Base-by-base conservation (phyloP, 1,140 invertebrate genomes). In the Pristionchus pacificus region DNA sequence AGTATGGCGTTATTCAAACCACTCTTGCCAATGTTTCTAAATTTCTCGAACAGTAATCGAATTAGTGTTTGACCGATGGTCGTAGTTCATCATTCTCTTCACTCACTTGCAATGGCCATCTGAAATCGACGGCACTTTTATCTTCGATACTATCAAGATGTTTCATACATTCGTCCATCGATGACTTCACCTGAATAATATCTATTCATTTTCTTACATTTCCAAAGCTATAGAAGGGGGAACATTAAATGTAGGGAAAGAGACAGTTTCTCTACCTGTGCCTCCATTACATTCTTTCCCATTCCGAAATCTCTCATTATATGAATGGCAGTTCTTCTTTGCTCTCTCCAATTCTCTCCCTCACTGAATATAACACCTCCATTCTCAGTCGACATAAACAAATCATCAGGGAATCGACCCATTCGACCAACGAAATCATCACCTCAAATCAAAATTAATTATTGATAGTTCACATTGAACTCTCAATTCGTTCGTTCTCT, bases 271-370 rank as follows among this genome's bases (percentile, higher is more conserved):
- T 24, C n/a, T 32, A 72, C 65, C 64, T 72, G 64, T 28, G 65
- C 63, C 60, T 72, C 70, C 70, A 72, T 72, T 15, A 72, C 24
- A 62, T 72, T 72, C 60, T 66, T 72, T 6, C 70, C 70, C 55
- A 49, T 49, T 49, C 38, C 38, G 38, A 49, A 49, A 49, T 49
- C 38, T 6, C 70, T 65, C 15, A 72, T n/a, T 49, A 72, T 67
- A 28, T 65, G 62, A 2, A 72, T n/a, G 15, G 70, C 65, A 32
- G 38, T 65, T 58, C 29, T 24, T 2, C 6, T 29, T 25, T 24
- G 13, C 58, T 68, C 13, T 33, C 58, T n/a, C 70, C 70, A 72
- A 14, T 64, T 55, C 19, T 65, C 64, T n/a, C 70, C 70, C 27
- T 30, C n/a, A 49, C 63, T 60, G 30, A 65, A 66, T 27, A 72